Evolutionary conservation across 2,888 invertebrate genomes (phyloP).

Genomic region (Dastarcus helophoroides): DNA sequence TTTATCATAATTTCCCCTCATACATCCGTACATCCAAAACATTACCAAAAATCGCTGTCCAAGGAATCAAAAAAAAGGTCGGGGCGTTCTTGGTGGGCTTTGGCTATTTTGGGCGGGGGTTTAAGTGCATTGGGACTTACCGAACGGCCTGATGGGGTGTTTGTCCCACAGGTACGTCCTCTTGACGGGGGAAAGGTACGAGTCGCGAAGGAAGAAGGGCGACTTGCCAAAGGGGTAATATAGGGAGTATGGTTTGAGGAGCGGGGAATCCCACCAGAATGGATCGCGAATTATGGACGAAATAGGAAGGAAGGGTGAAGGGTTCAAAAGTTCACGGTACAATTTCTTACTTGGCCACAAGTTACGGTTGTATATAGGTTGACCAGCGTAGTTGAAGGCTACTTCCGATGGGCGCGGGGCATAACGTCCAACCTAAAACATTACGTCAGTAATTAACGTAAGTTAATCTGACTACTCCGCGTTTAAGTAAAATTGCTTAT

Average conservation of each 20-base stretch:
- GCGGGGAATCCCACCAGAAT: slow-evolving; percentile 81
- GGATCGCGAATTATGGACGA: slow-evolving; percentile 77
- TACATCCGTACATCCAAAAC: too few relatives aligned
- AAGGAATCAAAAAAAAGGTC: too few relatives aligned
- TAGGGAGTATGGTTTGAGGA: slow-evolving; percentile 59
- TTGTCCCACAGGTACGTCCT: slow-evolving; percentile 84
- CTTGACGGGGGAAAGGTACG: slow-evolving; percentile 83
- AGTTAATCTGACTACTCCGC: too few relatives aligned
- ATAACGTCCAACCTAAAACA: slow-evolving; percentile 46
- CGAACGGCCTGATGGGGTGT: slow-evolving; percentile 82
- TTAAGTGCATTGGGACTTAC: slow-evolving; percentile 49
- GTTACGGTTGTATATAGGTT: slow-evolving; percentile 61
- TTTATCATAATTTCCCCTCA: too few relatives aligned
- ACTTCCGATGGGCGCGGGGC: slow-evolving; percentile 58
- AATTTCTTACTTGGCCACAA: slow-evolving; percentile 39
- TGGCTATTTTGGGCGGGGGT: slow-evolving; percentile 9
- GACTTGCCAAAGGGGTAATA: slow-evolving; percentile 56
- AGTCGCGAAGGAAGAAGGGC: slow-evolving; percentile 72
- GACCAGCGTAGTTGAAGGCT: slow-evolving; percentile 66
- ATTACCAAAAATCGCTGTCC: too few relatives aligned
- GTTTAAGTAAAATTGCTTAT: too few relatives aligned
- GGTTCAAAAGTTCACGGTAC: slow-evolving; percentile 60
- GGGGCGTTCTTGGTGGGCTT: slow-evolving; percentile 7
- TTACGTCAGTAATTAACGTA: neutral
- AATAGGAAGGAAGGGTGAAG: slow-evolving; percentile 64